phyloP scores from a whole-genome alignment of 92 coral and sea anemone genomes.

The Zoanthus solanderi region DNA sequence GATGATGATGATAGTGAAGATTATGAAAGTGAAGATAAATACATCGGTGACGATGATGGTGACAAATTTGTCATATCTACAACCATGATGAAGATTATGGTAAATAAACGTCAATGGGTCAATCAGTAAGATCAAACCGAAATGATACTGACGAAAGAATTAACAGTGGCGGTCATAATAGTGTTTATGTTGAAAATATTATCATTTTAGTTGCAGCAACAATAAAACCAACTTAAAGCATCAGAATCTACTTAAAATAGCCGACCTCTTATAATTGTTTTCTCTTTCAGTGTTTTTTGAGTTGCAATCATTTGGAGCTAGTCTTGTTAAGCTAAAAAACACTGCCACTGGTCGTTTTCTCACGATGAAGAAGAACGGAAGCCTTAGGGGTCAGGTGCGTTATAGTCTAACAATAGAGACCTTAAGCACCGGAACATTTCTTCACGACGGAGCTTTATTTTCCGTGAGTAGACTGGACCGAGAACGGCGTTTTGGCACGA shows the following conservation, averaged over 20 bases:
- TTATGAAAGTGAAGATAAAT: no score
- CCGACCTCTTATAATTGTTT: neutral
- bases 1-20: no score
- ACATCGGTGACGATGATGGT: neutral
- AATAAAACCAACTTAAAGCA: neutral
- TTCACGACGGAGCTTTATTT: no score
- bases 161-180: neutral
- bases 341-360: slow-evolving; percentile 85
- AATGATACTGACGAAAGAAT: neutral
- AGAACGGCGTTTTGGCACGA: no score
- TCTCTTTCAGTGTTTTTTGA: slow-evolving; percentile 79
- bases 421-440: no score
- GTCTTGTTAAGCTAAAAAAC: slow-evolving; percentile 85
- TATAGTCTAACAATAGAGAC: no score
- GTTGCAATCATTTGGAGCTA: slow-evolving; percentile 97
- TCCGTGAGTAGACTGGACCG: no score
- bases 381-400: slow-evolving; percentile 82
- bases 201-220: neutral
- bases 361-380: slow-evolving; percentile 88
- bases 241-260: neutral
- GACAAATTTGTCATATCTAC: neutral
- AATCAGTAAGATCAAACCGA: no score
- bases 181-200: neutral
- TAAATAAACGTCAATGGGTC: neutral
- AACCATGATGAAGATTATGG: neutral